Evolutionary conservation across 2,113 vertebrate genomes (phyloP).

Genomic region (Athene cunicularia): DNA sequence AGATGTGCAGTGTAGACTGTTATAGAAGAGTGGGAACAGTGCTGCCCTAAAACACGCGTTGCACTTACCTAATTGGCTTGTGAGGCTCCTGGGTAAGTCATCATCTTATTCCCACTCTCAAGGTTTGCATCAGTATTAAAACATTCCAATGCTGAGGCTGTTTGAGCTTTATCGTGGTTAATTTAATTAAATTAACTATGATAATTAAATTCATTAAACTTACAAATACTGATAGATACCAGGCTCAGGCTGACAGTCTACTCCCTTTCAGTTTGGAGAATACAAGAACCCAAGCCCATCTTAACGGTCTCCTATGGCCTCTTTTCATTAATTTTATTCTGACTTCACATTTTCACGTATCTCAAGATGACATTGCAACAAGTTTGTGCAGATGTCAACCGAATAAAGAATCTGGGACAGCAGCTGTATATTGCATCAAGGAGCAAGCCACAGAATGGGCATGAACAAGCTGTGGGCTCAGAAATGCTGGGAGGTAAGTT

Average conservation of each 20-base stretch:
- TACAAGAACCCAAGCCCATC: background rate
- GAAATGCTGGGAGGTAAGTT: conserved; percentile 39
- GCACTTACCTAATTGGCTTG: background rate
- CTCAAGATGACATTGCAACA: conserved; percentile 83
- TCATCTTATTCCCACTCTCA: background rate
- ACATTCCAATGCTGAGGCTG: background rate
- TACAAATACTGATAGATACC: background rate
- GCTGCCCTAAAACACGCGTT: background rate
- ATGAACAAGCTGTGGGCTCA: background rate
- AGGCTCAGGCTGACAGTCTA: background rate
- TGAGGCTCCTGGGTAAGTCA: background rate
- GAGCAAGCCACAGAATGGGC: conserved; percentile 58
- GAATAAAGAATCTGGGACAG: conserved; percentile 83
- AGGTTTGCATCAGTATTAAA: background rate
- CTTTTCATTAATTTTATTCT: background rate
- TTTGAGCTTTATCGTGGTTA: background rate
- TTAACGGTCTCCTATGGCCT: background rate
- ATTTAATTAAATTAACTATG: background rate
- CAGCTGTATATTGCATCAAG: conserved; percentile 79
- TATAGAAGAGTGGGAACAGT: background rate
- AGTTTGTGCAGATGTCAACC: conserved; percentile 83
- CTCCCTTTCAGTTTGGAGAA: background rate
- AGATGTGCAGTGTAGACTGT: background rate
- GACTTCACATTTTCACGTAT: background rate
- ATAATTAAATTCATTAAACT: background rate